Conservation (phyloP, 2,113 vertebrate genomes). For the Leptobrachium leishanense region DNA sequence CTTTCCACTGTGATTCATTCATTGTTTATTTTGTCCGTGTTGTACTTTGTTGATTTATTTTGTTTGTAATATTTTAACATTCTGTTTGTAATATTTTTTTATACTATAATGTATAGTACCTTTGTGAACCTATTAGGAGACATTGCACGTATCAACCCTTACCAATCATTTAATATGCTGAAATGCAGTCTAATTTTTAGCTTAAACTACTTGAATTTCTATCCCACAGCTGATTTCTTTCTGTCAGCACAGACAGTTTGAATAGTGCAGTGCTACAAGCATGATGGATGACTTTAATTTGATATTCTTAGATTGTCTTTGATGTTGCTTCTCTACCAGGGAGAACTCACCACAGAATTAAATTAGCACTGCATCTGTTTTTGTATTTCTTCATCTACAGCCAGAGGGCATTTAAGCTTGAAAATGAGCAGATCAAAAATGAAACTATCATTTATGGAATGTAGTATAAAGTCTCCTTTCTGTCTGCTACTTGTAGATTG, state of each 20-base stretch:
- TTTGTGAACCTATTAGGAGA: constrained; percentile 1
- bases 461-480: background rate
- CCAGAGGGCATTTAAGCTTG: constrained; percentile 51
- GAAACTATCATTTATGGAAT: constrained; percentile 44
- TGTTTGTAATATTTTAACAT: too few species aligned
- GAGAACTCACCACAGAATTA: constrained; percentile 64
- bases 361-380: constrained; percentile 66
- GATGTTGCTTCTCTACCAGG: constrained; percentile 62
- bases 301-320: constrained; percentile 64
- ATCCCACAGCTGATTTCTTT: constrained; percentile 59
- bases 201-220: constrained; percentile 44
- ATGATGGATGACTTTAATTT: constrained; percentile 77
- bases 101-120: background rate
- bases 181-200: constrained; percentile 63
- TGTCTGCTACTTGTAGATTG: background rate
- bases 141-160: constrained; percentile 48
- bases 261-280: constrained; percentile 56
- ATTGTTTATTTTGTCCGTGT: too few species aligned
- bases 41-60: too few species aligned
- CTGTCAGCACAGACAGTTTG: constrained; percentile 56
- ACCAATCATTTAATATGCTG: constrained; percentile 57
- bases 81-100: too few species aligned
- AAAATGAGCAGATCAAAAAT: constrained; percentile 35
- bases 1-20: too few species aligned
- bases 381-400: constrained; percentile 58